Evolutionary conservation across 2,888 invertebrate species (phyloP), one percentile per base, ranked within the genome.

Genomic region (Rhogogaster chlorosoma): DNA sequence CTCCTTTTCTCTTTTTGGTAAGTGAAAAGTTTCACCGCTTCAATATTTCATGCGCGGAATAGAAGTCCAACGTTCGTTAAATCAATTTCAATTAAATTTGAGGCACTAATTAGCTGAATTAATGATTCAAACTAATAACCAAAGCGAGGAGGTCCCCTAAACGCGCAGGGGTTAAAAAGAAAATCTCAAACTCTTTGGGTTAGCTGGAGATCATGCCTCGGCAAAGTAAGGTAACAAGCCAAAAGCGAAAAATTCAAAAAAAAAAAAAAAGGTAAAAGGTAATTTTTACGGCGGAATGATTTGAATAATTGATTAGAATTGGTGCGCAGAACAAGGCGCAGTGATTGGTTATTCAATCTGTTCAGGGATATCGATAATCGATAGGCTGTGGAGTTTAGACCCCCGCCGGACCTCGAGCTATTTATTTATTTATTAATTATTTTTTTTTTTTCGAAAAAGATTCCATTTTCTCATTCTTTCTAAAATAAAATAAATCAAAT

Each of bases 241-340:
- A 4, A 36, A 42, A 15, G 12, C 26, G 15, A 26, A 64, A 1
- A 26, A 26, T 6, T 18, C 12, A n/a, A 5, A 26, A 26, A 10
- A 29, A 6, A 57, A 57, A 18, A 22, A 7, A 22, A 26, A n/a
- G 38, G 1, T 0, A 9, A 32, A 15, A 29, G 26, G 10, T 15
- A 67, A 36, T 32, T 49, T 53, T 22, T 5, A 77, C 53, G 18
- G 26, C 49, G 32, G 15, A 53, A 77, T 32, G 53, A 77, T 77
- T 77, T 77, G 77, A 77, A 77, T 77, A 77, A 77, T 77, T 77
- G 77, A 77, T 77, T 77, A 6, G 53, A 77, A 77, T 77, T 53
- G 32, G 49, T 26, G 53, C 26, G 77, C 53, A 77, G 77, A 53
- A 77, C 32, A 77, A 77, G 77, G 77, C 49, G 77, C 77, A 49